These are phyloP conservation scores for Isoperla grammatica DNA, from an alignment of 2,888 invertebrate species.

Conservation along the genomic window DNA sequence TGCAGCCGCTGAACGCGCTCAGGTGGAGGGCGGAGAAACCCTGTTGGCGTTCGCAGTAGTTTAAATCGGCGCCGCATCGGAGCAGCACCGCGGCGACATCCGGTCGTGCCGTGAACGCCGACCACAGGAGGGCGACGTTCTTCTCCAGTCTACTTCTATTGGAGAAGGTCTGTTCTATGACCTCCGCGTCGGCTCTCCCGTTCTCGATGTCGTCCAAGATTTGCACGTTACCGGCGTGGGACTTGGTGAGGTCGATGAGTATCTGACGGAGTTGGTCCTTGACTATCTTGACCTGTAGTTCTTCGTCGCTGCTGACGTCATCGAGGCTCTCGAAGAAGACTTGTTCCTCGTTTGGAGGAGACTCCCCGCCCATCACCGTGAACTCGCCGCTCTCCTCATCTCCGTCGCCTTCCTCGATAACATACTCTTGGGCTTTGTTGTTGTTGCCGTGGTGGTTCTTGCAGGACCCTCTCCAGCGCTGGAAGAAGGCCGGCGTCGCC, in stretches of 20 bases:
- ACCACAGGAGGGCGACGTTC: conserved; percentile 67
- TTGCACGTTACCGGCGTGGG: conserved; percentile 59
- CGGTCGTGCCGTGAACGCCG: conserved; percentile 64
- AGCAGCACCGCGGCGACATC: conserved; percentile 60
- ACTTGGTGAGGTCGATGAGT: conserved; percentile 66
- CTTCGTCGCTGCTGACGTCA: conserved; percentile 40
- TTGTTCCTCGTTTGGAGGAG: conserved; percentile 74
- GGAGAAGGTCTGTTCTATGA: conserved; percentile 47
- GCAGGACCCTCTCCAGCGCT: conserved; percentile 5
- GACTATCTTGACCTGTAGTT: conserved; percentile 42
- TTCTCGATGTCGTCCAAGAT: conserved; percentile 70
- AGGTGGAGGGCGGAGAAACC: conserved; percentile 68
- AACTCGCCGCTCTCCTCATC: too few species aligned
- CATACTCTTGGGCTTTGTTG: background rate
- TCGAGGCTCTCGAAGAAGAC: conserved; percentile 71
- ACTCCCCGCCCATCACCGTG: conserved; percentile 67
- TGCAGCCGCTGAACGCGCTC: conserved; percentile 71
- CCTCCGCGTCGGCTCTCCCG: conserved; percentile 55
- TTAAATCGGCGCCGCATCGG: conserved; percentile 62
- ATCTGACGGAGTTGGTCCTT: conserved; percentile 65
- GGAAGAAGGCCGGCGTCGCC: conserved; percentile 18
- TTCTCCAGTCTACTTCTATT: conserved; percentile 60
- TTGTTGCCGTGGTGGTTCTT: conserved; percentile 5
- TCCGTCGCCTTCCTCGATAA: background rate
- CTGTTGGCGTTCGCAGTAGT: conserved; percentile 62